Evolutionary conservation across 2,888 invertebrate genomes (phyloP), one percentile per base, ranked within the genome.

Genomic region (Cheilosia urbana): DNA sequence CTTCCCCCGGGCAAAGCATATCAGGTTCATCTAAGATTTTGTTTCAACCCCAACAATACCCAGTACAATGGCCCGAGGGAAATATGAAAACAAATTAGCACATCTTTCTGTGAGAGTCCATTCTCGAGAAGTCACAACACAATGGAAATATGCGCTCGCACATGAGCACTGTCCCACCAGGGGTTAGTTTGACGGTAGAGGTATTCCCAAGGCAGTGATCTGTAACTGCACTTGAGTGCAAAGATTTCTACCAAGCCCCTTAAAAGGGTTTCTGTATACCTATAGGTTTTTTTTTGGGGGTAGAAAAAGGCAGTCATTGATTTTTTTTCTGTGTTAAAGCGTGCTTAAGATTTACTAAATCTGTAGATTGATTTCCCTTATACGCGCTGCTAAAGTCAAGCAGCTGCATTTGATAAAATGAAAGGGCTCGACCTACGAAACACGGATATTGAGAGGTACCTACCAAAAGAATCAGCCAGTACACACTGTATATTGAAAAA

Each of bases 21-120:
- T 37, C 24, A 30, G 55, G 24, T 51, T 55, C 21, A 55, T 53
- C 27, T 42, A 58, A n/a, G 45, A 34, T 49, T 62, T 42, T 17
- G n/a, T 51, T 68, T 45, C 34, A 53, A 77, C 68, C 77, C 77
- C 60, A n/a, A 53, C 15, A 76, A 51, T 11, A 37, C 24, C 27
- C 60, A 66, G 21, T 51, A 49, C 19, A 27, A 49, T 45, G 68
- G 11, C 68, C 21, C 60, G 3, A 27, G 76, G 60, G 76, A 77
- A 77, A 69, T 77, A 77, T 66, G 21, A 60, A 68, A 77, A 42
- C 60, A 60, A 68, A 77, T 69, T 58, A 68, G 49, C 73, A 42
- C 30, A 63, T 30, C 19, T 37, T 42, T 55, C 40, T 47, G 15
- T 30, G 21, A 30, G 27, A 42, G 63, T 63, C 45, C 63, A 49